Base-by-base conservation (phyloP, 2,797 vertebrate species). In the Esox lucius region DNA sequence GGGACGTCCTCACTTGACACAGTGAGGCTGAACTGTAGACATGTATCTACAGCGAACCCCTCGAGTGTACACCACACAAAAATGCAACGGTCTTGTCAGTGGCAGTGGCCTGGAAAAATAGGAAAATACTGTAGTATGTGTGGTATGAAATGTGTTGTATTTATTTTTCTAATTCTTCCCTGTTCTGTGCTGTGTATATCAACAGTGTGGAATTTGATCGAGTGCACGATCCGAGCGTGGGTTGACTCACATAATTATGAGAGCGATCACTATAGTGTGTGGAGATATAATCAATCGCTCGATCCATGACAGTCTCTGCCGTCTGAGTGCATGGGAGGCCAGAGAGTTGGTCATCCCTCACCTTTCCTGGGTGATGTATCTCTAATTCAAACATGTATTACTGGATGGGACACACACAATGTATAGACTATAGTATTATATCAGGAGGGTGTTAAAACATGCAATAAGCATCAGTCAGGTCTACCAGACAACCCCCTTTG, bases 401-500 rank as follows among this genome's bases (percentile, higher is more conserved):
- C 85, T 85, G 72, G 81, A 84, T 77, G 84, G 83, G 81, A 81
- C 42, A 53, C 84, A 81, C 86, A 84, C 77, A 71, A 83, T 19
- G 17, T 56, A n/a, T 8, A 73, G 86, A 81, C 69, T 74, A 59
- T 74, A 75, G 81, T 82, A 85, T 87, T 85, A 89, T 89, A 78
- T 84, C 90, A 90, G 64, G 81, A 74, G 88, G 82, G 85, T 90
- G 88, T 88, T 81, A 73, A 84, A 86, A 84, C 78, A 85, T 66
- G 80, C 84, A 87, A 86, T 89, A 84, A 84, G 85, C 77, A 91
- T 91, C 86, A 73, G 82, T 92, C 90, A 92, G 87, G 78, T 83
- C 85, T 81, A 76, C 62, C 33, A 73, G 82, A 78, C 79, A 62
- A 70, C 46, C 7, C 68, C 78, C 79, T 81, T 78, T n/a, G 46